A percentile compares a stretch with the other conserved stretches of the same genome.
Evolutionary conservation across 2,113 vertebrate genomes (phyloP).

Genomic region (Notechis scutatus): DNA sequence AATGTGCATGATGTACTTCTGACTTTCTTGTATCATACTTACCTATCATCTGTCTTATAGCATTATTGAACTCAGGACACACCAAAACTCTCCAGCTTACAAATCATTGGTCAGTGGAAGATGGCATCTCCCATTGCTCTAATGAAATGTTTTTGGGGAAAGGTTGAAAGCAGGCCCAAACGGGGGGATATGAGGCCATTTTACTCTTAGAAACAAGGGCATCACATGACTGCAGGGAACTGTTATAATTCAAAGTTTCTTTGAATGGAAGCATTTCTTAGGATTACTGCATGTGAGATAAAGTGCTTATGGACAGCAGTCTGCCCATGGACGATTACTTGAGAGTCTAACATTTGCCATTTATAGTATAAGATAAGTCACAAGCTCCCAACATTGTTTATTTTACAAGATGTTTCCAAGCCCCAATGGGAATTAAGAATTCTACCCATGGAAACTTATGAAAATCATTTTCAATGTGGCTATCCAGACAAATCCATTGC

Average conservation of each 20-base stretch:
- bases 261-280: background rate
- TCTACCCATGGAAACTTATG: background rate
- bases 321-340: background rate
- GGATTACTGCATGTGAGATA: background rate
- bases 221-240: background rate
- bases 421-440: background rate
- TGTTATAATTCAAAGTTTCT: background rate
- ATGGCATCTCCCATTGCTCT: background rate
- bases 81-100: background rate
- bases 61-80: background rate
- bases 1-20: background rate
- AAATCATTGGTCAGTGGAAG: background rate
- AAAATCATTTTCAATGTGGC: background rate
- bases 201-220: background rate
- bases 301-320: background rate
- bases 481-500: background rate
- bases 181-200: background rate
- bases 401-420: background rate
- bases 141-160: background rate
- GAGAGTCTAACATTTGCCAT: background rate
- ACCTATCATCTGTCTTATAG: background rate
- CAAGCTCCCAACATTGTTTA: background rate
- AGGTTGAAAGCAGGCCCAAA: background rate
- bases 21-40: background rate
- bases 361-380: background rate